Percentiles rank a stretch among this genome's conserved stretches.
Conservation (phyloP, 1,140 invertebrate species). For the Drosophila pallidifrons region DNA sequence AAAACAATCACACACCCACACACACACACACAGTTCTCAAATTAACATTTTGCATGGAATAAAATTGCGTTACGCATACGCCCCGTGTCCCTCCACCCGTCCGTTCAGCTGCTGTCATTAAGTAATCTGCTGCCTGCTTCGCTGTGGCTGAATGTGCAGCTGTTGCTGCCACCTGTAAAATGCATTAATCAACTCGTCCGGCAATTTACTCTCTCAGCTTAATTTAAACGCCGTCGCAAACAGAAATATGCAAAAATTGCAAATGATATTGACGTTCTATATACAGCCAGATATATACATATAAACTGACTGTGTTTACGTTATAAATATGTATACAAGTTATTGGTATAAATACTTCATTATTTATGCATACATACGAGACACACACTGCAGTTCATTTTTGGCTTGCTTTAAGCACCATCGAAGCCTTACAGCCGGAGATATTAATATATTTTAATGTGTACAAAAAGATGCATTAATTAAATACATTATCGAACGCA, state of each 20-base stretch:
- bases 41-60: slow-evolving; percentile 48
- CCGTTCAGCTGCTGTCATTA: slow-evolving; percentile 54
- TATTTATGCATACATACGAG: slow-evolving; percentile 6
- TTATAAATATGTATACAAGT: not conserved
- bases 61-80: slow-evolving; percentile 77
- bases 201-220: slow-evolving; percentile 69
- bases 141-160: slow-evolving; percentile 6
- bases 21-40: slow-evolving; percentile 14
- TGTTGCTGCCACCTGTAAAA: slow-evolving; percentile 56
- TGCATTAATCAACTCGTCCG: slow-evolving; percentile 76
- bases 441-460: slow-evolving; percentile 6
- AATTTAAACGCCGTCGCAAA: slow-evolving; percentile 11
- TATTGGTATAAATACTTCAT: slow-evolving; percentile 13
- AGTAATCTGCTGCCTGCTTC: slow-evolving; percentile 59
- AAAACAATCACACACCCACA: not conserved
- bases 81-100: slow-evolving; percentile 4
- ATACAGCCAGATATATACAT: not conserved
- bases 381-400: slow-evolving; percentile 14
- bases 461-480: not conserved
- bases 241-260: slow-evolving; percentile 29
- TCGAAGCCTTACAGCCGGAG: not conserved
- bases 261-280: slow-evolving; percentile 35
- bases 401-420: not conserved
- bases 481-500: not conserved
- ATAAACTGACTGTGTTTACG: not conserved